Conservation (phyloP, 2,888 invertebrate genomes). For the Meliscaeva auricollis region DNA sequence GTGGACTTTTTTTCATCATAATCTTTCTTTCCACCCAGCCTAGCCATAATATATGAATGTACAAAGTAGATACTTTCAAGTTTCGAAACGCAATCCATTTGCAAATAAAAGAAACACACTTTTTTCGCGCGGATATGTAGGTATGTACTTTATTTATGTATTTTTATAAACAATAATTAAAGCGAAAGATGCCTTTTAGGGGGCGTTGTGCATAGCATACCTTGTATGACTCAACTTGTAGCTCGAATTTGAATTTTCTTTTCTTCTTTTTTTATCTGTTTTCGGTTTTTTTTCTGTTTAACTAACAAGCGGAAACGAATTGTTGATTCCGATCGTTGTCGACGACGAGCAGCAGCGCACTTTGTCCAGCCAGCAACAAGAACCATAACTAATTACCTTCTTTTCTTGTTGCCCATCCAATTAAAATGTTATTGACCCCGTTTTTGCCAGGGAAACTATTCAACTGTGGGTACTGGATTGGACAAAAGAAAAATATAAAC, state of each 20-base stretch:
- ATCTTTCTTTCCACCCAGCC: background rate
- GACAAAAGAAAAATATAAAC: constrained; percentile 27
- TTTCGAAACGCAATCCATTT: background rate
- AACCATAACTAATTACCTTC: constrained; percentile 53
- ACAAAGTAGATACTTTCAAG: no score
- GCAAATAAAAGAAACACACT: constrained; percentile 17
- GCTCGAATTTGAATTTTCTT: constrained; percentile 16
- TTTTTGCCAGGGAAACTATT: constrained; percentile 28
- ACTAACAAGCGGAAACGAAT: constrained; percentile 38
- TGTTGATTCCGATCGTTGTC: constrained; percentile 16
- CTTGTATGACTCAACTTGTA: constrained; percentile 39
- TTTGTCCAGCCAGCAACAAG: constrained; percentile 13
- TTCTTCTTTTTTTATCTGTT: constrained; percentile 12
- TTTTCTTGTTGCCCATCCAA: constrained; percentile 55
- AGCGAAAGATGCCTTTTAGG: constrained; percentile 26
- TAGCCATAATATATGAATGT: no score
- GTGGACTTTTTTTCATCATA: background rate
- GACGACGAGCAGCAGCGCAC: constrained; percentile 24
- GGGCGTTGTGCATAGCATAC: constrained; percentile 38
- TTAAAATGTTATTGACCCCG: constrained; percentile 70
- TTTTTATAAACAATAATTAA: constrained; percentile 10
- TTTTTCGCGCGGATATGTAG: constrained; percentile 7
- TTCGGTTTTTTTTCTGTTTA: no score
- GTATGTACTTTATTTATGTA: background rate
- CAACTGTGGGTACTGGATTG: background rate